Evolutionary conservation across 2,888 invertebrate species (phyloP).

Genomic region (Ypsolopha scabrella): DNA sequence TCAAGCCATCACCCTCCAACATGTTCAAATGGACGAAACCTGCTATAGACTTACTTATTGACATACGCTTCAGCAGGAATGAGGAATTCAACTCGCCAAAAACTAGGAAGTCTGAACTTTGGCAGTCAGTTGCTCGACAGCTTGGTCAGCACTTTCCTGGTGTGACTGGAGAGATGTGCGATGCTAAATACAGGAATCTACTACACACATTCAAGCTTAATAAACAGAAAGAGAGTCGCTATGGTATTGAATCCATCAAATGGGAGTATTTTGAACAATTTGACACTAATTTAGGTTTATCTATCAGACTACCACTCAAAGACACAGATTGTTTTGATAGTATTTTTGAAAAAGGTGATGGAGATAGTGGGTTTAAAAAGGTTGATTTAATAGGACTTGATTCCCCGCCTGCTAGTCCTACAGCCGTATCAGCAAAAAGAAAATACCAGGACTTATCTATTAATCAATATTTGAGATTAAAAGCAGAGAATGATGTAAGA

Average conservation of each 20-base stretch:
- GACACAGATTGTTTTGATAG: neutral
- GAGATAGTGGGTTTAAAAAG: neutral
- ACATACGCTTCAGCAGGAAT: conserved; percentile 1
- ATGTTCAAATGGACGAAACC: conserved; percentile 2
- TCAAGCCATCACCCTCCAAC: neutral
- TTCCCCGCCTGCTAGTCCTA: neutral
- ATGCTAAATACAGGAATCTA: conserved; percentile 3
- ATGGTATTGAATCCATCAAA: conserved; percentile 1
- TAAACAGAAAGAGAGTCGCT: neutral
- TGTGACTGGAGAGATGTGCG: conserved; percentile 1
- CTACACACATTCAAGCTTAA: conserved; percentile 3
- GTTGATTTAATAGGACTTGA: neutral
- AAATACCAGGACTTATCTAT: neutral
- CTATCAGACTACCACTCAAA: neutral
- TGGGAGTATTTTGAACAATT: conserved; percentile 3
- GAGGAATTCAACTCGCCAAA: neutral
- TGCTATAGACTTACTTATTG: conserved; percentile 1
- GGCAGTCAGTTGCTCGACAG: neutral
- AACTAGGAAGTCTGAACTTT: conserved; percentile 1
- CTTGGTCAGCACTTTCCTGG: neutral
- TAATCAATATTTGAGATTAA: neutral
- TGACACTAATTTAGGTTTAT: neutral
- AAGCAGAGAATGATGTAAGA: neutral
- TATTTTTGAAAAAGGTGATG: neutral
- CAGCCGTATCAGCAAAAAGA: neutral